phyloP scores from a whole-genome alignment of 2,797 vertebrate species.

The Scleropages formosus region DNA sequence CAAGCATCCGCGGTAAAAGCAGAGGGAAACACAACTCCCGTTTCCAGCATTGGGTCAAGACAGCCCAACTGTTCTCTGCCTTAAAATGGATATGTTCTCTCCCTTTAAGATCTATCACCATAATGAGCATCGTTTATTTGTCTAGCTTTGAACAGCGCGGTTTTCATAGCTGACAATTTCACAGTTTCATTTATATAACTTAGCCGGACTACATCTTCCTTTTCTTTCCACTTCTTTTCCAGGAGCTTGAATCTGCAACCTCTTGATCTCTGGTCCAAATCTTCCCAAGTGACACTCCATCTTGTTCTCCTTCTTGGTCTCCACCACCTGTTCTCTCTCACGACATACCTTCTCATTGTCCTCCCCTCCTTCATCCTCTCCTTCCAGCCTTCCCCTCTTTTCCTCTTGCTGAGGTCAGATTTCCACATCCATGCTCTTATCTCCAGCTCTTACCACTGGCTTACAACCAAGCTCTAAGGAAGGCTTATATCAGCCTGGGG shows the following conservation, averaged over 20 bases:
- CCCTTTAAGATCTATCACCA: too few species aligned
- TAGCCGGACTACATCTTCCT: too few species aligned
- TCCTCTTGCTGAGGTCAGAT: not conserved
- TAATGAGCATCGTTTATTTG: too few species aligned
- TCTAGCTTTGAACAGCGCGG: too few species aligned
- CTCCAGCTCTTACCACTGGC: slow-evolving; percentile 9
- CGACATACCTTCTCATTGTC: not conserved
- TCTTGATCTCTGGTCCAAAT: not conserved
- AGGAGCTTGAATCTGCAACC: not conserved
- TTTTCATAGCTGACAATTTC: too few species aligned
- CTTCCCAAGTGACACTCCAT: not conserved
- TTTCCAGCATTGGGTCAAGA: not conserved
- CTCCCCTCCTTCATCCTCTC: not conserved
- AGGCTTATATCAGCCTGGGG: not conserved
- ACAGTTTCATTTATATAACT: too few species aligned
- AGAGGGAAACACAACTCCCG: not conserved
- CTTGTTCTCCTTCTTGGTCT: not conserved
- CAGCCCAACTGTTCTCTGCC: not conserved
- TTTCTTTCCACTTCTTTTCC: not conserved
- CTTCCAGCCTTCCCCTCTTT: not conserved
- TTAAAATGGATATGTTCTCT: too few species aligned
- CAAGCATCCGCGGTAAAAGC: not conserved
- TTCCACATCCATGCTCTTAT: not conserved
- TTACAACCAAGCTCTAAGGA: not conserved
- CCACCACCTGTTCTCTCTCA: not conserved